Conservation (phyloP, 2,888 invertebrate species). For the Kuschelorhynchus macadamiae region DNA sequence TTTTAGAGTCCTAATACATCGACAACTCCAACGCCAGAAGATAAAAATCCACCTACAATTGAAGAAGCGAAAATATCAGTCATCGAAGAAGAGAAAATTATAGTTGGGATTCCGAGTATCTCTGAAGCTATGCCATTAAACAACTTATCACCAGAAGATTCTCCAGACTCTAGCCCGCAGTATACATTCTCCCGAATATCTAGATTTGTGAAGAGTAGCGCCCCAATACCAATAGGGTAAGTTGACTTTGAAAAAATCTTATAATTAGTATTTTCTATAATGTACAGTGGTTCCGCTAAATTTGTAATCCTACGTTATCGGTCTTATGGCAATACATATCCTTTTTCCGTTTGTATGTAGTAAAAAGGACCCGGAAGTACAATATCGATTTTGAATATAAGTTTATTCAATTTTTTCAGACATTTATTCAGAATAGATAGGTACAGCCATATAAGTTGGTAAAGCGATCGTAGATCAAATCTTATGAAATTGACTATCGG, state of each 20-base stretch:
- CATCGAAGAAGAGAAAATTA: conserved; percentile 59
- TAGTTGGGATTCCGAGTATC: conserved; percentile 52
- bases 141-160: conserved; percentile 52
- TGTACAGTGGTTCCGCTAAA: no score
- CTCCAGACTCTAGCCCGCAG: conserved; percentile 44
- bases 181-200: conserved; percentile 53
- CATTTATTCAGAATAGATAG: no score
- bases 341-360: no score
- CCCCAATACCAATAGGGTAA: conserved; percentile 84
- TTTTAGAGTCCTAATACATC: conserved; percentile 76
- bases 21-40: conserved; percentile 72
- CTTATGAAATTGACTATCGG: no score
- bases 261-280: not conserved
- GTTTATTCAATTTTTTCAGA: no score
- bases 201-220: conserved; percentile 74
- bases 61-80: conserved; percentile 75
- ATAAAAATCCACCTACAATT: conserved; percentile 73
- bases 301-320: no score
- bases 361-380: no score
- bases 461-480: no score
- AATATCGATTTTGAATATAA: no score
- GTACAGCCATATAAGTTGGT: no score
- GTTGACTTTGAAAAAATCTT: not conserved
- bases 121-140: conserved; percentile 50
- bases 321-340: no score